Percentiles rank a stretch among this genome's conserved stretches.
These are phyloP conservation scores for Nycticebus coucang DNA, from an alignment of 2,113 vertebrate genomes.

Conservation along the genomic window DNA sequence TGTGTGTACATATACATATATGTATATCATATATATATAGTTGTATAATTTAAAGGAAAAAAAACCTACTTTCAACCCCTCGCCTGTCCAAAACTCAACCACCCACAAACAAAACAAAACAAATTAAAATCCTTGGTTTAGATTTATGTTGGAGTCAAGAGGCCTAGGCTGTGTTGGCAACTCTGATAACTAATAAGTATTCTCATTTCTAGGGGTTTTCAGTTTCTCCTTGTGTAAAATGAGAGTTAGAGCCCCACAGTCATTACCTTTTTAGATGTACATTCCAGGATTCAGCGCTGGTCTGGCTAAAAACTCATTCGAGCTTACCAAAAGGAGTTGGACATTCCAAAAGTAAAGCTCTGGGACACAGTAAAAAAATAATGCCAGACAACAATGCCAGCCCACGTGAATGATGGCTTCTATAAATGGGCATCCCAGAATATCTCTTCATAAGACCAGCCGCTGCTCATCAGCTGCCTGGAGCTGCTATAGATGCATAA, in stretches of 20 bases:
- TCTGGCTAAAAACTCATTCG: constrained; percentile 1
- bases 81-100: not conserved
- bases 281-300: not conserved
- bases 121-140: not conserved
- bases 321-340: constrained; percentile 6
- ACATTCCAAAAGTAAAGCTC: not conserved
- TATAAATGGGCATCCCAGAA: constrained; percentile 71
- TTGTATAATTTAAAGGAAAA: not conserved
- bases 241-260: not conserved
- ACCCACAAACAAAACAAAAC: not conserved
- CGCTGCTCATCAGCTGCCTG: constrained; percentile 36
- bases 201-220: not conserved
- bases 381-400: not conserved
- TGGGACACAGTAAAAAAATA: not conserved
- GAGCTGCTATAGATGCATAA: constrained; percentile 48
- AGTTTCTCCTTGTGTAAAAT: not conserved
- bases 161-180: not conserved
- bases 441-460: constrained; percentile 55
- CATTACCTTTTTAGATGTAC: not conserved
- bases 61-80: not conserved
- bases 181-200: not conserved
- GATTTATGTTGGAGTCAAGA: not conserved
- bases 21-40: no score
- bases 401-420: constrained; percentile 16
- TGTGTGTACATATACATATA: no score